A percentile compares a stretch with the other conserved stretches of the same genome.
Conservation (phyloP, 2,888 invertebrate genomes). For the Ochropacha duplaris region DNA sequence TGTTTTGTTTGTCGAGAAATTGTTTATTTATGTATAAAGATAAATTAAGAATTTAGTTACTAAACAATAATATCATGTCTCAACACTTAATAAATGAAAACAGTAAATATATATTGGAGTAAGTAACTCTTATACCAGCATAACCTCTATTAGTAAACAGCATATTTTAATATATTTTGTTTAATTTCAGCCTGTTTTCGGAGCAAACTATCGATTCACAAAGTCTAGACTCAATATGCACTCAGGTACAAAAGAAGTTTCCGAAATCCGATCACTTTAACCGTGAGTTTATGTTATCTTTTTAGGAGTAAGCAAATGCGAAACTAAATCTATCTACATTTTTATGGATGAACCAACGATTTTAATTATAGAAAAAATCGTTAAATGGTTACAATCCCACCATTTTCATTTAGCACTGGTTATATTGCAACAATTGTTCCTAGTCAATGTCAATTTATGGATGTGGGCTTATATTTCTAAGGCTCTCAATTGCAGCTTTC, state of each 20-base stretch:
- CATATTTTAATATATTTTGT: slow-evolving; percentile 16
- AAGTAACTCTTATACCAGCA: slow-evolving; percentile 33
- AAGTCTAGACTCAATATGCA: slow-evolving; percentile 89
- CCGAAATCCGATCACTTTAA: slow-evolving; percentile 91
- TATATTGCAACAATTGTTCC: no score
- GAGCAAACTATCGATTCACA: slow-evolving; percentile 89
- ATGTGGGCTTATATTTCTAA: no score
- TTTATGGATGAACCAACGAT: neutral
- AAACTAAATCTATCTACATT: neutral
- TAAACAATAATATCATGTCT: slow-evolving; percentile 44
- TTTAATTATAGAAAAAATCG: neutral
- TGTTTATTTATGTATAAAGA: neutral
- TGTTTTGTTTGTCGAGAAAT: neutral
- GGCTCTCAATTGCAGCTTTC: no score
- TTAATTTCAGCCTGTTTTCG: slow-evolving; percentile 85
- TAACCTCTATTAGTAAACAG: slow-evolving; percentile 26
- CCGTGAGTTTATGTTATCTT: slow-evolving; percentile 65
- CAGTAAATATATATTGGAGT: slow-evolving; percentile 79
- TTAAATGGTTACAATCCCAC: no score
- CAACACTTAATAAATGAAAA: slow-evolving; percentile 74
- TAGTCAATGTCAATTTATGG: no score
- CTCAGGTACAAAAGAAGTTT: slow-evolving; percentile 90
- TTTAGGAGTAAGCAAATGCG: neutral
- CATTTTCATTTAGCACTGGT: no score
- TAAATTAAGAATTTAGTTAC: neutral